A percentile compares a stretch with the other conserved stretches of the same genome.
phyloP scores from a whole-genome alignment of 2,113 vertebrate genomes.

The Corapipo altera region DNA sequence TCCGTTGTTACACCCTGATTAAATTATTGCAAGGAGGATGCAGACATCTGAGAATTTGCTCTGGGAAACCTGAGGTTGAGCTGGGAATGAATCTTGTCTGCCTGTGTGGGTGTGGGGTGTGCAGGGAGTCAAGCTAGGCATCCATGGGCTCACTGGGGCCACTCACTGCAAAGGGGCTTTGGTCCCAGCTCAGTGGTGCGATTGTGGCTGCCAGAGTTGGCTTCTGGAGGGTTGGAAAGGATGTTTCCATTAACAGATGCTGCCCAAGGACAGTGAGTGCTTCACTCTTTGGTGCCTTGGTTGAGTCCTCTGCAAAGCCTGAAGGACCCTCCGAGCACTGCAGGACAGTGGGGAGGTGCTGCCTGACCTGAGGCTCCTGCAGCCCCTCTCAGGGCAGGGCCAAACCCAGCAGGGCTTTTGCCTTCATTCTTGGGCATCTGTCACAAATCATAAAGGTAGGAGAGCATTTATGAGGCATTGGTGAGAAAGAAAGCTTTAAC shows the following conservation, averaged over 20 bases:
- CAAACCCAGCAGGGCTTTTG: not conserved
- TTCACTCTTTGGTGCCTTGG: not conserved
- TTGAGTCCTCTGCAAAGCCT: not conserved
- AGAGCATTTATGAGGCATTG: too few species aligned
- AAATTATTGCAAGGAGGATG: not conserved
- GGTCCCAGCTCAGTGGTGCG: not conserved
- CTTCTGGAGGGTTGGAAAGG: not conserved
- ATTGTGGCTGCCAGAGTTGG: not conserved
- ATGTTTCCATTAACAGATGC: not conserved
- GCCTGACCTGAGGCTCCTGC: not conserved
- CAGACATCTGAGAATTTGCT: not conserved
- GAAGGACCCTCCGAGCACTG: not conserved
- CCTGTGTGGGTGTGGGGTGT: not conserved
- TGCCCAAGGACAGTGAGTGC: not conserved
- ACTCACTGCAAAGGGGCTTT: not conserved
- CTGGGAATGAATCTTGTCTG: not conserved
- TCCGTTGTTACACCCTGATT: not conserved
- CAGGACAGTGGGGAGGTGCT: not conserved
- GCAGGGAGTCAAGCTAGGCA: not conserved
- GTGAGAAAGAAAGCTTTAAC: not conserved
- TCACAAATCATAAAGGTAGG: not conserved
- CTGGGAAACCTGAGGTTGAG: not conserved
- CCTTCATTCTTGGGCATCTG: not conserved
- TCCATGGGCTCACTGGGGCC: not conserved
- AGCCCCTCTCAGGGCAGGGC: fast-evolving